These are phyloP conservation scores for Buceros bicornis DNA, from an alignment of 2,797 vertebrate species.

Conservation along the genomic window DNA sequence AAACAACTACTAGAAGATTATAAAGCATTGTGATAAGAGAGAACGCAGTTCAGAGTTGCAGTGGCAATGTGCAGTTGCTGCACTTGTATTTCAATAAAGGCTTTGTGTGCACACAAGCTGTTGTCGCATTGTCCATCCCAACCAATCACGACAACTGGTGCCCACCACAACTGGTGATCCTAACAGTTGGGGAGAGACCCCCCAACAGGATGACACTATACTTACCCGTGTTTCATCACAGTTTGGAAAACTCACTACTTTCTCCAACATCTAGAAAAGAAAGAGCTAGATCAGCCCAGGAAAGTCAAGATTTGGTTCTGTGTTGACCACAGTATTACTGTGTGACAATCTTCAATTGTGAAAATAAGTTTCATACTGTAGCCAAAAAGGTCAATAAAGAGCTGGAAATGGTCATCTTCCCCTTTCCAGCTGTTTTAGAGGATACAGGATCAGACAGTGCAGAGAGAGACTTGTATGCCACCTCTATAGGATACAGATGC, in stretches of 20 bases:
- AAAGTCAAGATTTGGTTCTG: neutral
- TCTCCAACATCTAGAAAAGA: neutral
- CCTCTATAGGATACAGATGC: neutral
- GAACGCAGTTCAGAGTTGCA: too few species aligned
- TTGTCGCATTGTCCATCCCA: too few species aligned
- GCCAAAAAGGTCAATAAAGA: neutral
- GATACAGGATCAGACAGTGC: neutral
- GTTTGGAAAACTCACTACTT: neutral
- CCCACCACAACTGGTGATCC: too few species aligned
- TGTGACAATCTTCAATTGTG: neutral
- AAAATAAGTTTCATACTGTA: neutral
- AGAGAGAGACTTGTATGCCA: neutral
- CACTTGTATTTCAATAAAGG: too few species aligned
- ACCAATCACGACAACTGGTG: too few species aligned
- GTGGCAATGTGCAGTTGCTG: too few species aligned
- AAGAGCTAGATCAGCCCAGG: neutral
- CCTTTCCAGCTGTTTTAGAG: neutral
- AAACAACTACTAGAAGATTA: too few species aligned
- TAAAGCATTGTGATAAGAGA: too few species aligned
- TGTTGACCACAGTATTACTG: neutral
- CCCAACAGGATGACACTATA: neutral
- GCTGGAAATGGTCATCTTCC: neutral
- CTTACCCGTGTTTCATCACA: neutral
- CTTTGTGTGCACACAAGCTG: too few species aligned
- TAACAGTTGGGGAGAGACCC: too few species aligned